Conservation (phyloP, 1,140 invertebrate species). For the Lepidostoma basale region DNA sequence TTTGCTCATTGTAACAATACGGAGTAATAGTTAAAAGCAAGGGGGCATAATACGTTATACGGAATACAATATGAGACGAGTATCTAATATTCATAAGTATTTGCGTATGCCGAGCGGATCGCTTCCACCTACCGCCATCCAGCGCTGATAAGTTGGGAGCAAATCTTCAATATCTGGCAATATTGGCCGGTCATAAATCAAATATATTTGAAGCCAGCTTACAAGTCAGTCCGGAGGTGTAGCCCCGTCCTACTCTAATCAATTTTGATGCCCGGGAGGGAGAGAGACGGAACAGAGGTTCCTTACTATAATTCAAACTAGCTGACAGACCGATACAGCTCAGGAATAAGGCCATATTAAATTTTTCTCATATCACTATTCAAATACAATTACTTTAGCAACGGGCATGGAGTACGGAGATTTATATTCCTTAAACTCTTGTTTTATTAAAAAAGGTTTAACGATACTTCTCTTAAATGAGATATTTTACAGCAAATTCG, state of each 20-base stretch:
- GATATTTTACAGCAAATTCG: too few relatives aligned
- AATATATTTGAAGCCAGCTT: constrained; percentile 38
- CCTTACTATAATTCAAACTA: constrained; percentile 44
- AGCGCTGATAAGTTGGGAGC: constrained; percentile 24
- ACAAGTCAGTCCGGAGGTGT: neutral
- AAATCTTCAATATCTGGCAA: constrained; percentile 44
- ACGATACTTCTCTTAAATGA: too few relatives aligned
- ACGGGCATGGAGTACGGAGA: too few relatives aligned
- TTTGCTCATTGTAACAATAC: too few relatives aligned
- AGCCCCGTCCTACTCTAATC: neutral
- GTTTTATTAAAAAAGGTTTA: too few relatives aligned
- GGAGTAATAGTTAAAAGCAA: too few relatives aligned
- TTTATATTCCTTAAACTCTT: too few relatives aligned
- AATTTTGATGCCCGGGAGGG: neutral
- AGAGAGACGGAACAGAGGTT: constrained; percentile 9
- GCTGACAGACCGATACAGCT: constrained; percentile 46
- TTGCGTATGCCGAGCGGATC: neutral
- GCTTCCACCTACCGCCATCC: neutral
- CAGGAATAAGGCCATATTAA: constrained; percentile 46
- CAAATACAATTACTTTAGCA: constrained; percentile 9
- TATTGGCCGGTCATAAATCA: constrained; percentile 46
- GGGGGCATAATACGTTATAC: too few relatives aligned
- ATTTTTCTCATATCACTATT: constrained; percentile 40
- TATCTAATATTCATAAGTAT: neutral
- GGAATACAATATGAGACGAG: neutral